A percentile compares a stretch with the other conserved stretches of the same genome.
These are phyloP conservation scores for Sitophilus oryzae DNA, from an alignment of 1,140 invertebrate species.

Conservation along the genomic window DNA sequence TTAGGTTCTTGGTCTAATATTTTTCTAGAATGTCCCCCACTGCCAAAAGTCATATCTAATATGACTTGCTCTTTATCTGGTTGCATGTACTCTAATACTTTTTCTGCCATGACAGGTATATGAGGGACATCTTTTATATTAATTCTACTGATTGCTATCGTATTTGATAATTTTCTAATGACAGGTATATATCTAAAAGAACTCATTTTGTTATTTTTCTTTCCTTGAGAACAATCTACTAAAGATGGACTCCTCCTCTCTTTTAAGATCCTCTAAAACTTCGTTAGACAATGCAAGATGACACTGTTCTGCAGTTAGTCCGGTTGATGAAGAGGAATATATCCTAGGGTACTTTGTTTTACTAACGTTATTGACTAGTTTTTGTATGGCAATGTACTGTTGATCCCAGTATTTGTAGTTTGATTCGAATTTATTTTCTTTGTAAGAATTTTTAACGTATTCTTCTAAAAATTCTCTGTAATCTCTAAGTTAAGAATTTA, in stretches of 20 bases:
- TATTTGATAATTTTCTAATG: slow-evolving; percentile 19
- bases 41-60: slow-evolving; percentile 88
- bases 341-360: slow-evolving; percentile 56
- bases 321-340: slow-evolving; percentile 57
- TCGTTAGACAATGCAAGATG: slow-evolving; percentile 64
- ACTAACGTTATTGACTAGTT: slow-evolving; percentile 64
- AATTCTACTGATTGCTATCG: slow-evolving; percentile 19
- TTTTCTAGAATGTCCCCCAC: slow-evolving; percentile 75
- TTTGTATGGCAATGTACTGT: slow-evolving; percentile 63
- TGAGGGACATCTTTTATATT: slow-evolving; percentile 49
- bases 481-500: slow-evolving; percentile 53
- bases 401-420: slow-evolving; percentile 57
- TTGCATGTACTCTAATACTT: slow-evolving; percentile 63
- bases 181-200: neutral
- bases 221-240: slow-evolving; percentile 42
- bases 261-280: slow-evolving; percentile 55
- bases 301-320: slow-evolving; percentile 64
- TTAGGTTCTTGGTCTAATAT: slow-evolving; percentile 53
- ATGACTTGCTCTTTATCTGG: slow-evolving; percentile 56
- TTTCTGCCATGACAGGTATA: slow-evolving; percentile 64
- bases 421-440: slow-evolving; percentile 51
- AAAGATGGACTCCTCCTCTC: slow-evolving; percentile 52
- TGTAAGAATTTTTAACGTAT: slow-evolving; percentile 60
- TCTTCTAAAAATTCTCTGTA: slow-evolving; percentile 67
- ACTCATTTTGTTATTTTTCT: slow-evolving; percentile 31